Conservation (phyloP, 2,797 vertebrate genomes). For the Mormyrops boulengeri region DNA sequence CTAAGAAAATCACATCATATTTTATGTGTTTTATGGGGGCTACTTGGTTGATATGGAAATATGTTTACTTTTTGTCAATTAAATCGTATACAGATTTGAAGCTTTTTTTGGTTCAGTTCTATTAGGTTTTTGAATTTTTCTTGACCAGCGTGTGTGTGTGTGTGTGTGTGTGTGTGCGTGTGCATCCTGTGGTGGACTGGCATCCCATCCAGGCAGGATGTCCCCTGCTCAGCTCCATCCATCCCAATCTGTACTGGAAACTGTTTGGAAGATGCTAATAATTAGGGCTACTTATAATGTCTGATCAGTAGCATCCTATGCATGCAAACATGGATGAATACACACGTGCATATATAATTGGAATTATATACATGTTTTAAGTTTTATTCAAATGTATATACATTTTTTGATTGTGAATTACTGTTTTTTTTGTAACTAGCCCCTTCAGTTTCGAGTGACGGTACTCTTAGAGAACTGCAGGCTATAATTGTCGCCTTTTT, state of each 20-base stretch:
- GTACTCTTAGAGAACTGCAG: neutral
- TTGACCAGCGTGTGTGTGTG: neutral
- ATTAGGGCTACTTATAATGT: neutral
- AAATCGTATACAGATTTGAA: neutral
- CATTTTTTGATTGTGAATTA: neutral
- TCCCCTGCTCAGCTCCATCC: neutral
- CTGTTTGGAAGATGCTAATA: neutral
- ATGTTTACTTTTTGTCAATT: neutral
- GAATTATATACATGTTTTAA: neutral
- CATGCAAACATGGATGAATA: neutral
- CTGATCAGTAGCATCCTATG: neutral
- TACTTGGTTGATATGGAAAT: neutral
- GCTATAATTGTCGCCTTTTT: neutral
- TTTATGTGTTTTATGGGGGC: neutral
- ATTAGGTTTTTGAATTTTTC: neutral
- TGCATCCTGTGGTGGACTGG: neutral
- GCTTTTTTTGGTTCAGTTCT: neutral
- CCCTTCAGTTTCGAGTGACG: neutral
- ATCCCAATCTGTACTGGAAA: neutral
- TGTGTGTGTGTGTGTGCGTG: neutral
- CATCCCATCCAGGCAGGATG: neutral
- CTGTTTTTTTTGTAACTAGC: neutral
- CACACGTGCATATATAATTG: neutral
- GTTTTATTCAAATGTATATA: neutral
- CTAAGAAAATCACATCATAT: neutral